Conservation (phyloP, 2,888 invertebrate species). For the Epinotia ramella region DNA sequence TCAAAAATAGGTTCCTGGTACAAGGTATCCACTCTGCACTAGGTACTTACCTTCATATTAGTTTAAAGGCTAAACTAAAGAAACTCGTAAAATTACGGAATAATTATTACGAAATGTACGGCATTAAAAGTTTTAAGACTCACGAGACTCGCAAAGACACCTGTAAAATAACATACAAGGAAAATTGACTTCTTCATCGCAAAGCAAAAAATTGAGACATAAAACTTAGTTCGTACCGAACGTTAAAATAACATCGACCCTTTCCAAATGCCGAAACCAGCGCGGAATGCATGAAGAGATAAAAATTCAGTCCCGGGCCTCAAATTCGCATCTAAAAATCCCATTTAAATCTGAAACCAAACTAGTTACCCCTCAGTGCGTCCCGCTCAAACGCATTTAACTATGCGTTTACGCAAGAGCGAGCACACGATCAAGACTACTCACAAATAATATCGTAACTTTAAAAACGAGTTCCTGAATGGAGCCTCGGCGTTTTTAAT, state of each 20-base stretch:
- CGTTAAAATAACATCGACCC: slow-evolving; percentile 47
- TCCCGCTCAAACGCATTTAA: not conserved
- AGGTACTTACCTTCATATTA: too few relatives aligned
- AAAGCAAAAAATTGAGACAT: slow-evolving; percentile 13
- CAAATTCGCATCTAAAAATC: not conserved
- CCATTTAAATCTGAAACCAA: not conserved
- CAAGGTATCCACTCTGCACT: too few relatives aligned
- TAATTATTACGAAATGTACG: not conserved
- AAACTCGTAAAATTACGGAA: not conserved
- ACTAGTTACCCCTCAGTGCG: not conserved
- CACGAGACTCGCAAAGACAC: not conserved
- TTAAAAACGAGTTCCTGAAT: not conserved
- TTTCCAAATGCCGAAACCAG: slow-evolving; percentile 57
- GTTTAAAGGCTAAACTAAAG: too few relatives aligned
- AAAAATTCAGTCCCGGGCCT: slow-evolving; percentile 70
- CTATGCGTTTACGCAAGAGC: not conserved
- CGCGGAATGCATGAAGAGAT: slow-evolving; percentile 70
- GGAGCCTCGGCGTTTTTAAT: slow-evolving; percentile 72
- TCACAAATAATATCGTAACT: not conserved
- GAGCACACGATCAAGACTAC: not conserved
- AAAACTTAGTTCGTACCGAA: slow-evolving; percentile 8
- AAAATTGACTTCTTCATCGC: not conserved
- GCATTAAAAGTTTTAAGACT: not conserved
- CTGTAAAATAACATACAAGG: not conserved
- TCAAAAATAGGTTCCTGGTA: too few relatives aligned